These are phyloP conservation scores for Stenurella melanura DNA, from an alignment of 2,888 invertebrate genomes.

Conservation along the genomic window DNA sequence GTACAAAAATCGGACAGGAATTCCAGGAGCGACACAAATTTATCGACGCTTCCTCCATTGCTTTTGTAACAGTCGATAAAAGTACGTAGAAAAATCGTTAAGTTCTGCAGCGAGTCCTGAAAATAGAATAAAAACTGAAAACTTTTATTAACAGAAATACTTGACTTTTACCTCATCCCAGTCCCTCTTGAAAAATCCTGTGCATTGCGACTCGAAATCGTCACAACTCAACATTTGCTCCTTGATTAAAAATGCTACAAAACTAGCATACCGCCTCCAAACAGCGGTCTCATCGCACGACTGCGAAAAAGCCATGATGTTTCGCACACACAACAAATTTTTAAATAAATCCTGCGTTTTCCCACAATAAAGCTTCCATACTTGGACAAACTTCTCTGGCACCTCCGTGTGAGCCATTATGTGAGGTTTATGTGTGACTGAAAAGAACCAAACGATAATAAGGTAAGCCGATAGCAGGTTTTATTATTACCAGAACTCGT, in stretches of 20 bases:
- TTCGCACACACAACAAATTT: slow-evolving; percentile 64
- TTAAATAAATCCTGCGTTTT: slow-evolving; percentile 62
- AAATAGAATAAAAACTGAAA: slow-evolving; percentile 50
- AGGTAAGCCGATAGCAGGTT: too few relatives aligned
- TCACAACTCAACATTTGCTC: slow-evolving; percentile 77
- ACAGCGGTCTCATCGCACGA: slow-evolving; percentile 52
- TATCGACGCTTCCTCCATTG: slow-evolving; percentile 50
- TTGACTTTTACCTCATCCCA: slow-evolving; percentile 73
- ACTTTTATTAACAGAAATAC: slow-evolving; percentile 8
- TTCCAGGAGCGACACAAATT: slow-evolving; percentile 63
- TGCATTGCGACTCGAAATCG: slow-evolving; percentile 79
- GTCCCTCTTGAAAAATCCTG: slow-evolving; percentile 81
- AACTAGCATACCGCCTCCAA: slow-evolving; percentile 63
- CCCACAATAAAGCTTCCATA: slow-evolving; percentile 56
- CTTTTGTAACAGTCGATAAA: slow-evolving; percentile 58
- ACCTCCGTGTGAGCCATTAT: slow-evolving; percentile 47
- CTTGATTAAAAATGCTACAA: slow-evolving; percentile 72
- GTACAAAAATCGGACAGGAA: slow-evolving; percentile 66
- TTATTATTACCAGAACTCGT: too few relatives aligned
- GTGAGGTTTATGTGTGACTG: slow-evolving; percentile 58
- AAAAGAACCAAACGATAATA: slow-evolving; percentile 44
- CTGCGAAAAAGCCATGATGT: slow-evolving; percentile 62
- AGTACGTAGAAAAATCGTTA: slow-evolving; percentile 61
- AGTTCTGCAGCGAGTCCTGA: slow-evolving; percentile 58
- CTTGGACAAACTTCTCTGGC: slow-evolving; percentile 49